Percentiles rank a stretch among this genome's conserved stretches.
phyloP scores from a whole-genome alignment of 2,797 vertebrate genomes.

The Bucorvus abyssinicus region DNA sequence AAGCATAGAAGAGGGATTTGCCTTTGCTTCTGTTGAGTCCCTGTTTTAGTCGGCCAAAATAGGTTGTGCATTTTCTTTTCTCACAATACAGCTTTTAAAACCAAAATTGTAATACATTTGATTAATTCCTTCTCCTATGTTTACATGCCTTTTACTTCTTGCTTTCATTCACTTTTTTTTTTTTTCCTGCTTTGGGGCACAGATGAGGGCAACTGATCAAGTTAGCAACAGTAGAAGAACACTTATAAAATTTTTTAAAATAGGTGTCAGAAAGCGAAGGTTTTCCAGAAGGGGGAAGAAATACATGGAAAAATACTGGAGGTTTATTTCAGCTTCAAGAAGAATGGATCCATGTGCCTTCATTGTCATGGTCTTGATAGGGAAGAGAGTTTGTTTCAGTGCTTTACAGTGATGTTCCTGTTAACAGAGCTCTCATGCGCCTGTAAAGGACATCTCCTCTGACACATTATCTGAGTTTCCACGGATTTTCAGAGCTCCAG shows the following conservation, averaged over 20 bases:
- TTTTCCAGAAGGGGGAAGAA: background rate
- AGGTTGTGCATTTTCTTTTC: background rate
- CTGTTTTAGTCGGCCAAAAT: background rate
- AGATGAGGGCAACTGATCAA: background rate
- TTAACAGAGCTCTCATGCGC: rapidly evolving
- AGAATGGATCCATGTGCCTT: background rate
- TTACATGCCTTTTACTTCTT: background rate
- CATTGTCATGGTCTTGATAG: background rate
- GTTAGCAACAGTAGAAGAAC: background rate
- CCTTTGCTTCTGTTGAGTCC: background rate
- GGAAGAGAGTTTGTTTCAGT: background rate
- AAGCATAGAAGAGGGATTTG: background rate
- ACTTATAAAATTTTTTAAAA: background rate
- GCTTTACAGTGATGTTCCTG: background rate
- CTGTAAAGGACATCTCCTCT: background rate
- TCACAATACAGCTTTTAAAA: background rate
- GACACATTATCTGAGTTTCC: background rate
- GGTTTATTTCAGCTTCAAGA: background rate
- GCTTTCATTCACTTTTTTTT: background rate
- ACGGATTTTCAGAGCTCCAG: background rate
- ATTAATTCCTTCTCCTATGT: background rate
- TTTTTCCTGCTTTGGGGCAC: background rate
- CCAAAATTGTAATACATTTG: background rate
- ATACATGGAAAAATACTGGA: background rate
- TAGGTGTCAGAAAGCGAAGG: background rate